Evolutionary conservation across 2,113 vertebrate species (phyloP).

Genomic region (Chloropsis cyanopogon): DNA sequence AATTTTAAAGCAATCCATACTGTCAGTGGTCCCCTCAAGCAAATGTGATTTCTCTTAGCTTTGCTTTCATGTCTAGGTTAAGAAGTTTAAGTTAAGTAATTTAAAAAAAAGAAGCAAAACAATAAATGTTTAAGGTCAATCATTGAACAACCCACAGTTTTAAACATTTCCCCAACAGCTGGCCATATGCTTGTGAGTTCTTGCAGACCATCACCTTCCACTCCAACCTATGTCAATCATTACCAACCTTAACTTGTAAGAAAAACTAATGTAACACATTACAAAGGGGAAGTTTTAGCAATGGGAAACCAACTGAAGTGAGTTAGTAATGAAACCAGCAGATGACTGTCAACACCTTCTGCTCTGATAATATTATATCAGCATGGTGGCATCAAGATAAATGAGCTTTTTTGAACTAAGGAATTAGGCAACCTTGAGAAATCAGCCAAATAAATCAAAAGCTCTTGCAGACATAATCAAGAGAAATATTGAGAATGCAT

Average conservation of each 20-base stretch:
- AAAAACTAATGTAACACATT: slow-evolving; percentile 13
- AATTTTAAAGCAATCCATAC: slow-evolving; percentile 19
- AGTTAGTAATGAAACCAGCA: slow-evolving; percentile 60
- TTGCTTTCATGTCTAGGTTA: neutral
- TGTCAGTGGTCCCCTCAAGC: neutral
- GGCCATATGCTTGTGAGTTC: neutral
- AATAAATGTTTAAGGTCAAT: neutral
- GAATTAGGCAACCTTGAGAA: neutral
- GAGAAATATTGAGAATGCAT: neutral
- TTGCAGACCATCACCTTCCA: slow-evolving; percentile 11
- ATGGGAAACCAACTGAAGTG: slow-evolving; percentile 46
- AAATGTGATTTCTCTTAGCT: neutral
- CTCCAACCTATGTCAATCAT: slow-evolving; percentile 10
- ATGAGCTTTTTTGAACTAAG: neutral
- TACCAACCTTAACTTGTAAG: neutral
- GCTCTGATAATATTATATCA: slow-evolving; percentile 39
- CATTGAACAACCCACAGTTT: neutral
- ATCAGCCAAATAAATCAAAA: neutral
- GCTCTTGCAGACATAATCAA: neutral
- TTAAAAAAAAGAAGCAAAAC: neutral
- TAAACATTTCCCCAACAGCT: neutral
- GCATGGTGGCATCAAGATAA: slow-evolving; percentile 1
- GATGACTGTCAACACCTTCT: slow-evolving; percentile 31
- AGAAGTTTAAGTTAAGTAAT: neutral
- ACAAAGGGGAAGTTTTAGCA: slow-evolving; percentile 30